Evolutionary conservation across 2,888 invertebrate species (phyloP).

Genomic region (Cheilosia soror): DNA sequence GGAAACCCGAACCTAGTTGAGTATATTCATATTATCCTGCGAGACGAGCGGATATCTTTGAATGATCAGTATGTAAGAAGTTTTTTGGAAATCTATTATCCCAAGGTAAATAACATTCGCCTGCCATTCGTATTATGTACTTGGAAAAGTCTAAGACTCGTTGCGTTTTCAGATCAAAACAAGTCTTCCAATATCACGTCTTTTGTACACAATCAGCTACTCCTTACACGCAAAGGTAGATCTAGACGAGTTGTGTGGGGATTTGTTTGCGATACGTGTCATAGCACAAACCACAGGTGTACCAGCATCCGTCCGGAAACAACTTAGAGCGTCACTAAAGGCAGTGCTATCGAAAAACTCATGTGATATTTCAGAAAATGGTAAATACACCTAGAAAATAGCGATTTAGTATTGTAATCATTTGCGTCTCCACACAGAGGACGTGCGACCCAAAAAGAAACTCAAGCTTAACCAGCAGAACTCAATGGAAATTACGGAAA

Average conservation of each 20-base stretch:
- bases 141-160: neutral
- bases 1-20: conserved; percentile 93
- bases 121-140: neutral
- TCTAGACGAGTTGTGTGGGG: conserved; percentile 83
- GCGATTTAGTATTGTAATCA: neutral
- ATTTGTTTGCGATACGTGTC: conserved; percentile 83
- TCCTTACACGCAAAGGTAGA: conserved; percentile 83
- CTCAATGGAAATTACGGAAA: conserved; percentile 61
- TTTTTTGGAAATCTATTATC: conserved; percentile 94
- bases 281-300: conserved; percentile 83
- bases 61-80: conserved; percentile 93
- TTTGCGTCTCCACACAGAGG: conserved; percentile 51
- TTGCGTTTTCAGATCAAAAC: conserved; percentile 79
- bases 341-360: conserved; percentile 81
- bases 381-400: conserved; percentile 71
- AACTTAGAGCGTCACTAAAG: conserved; percentile 82
- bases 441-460: conserved; percentile 76
- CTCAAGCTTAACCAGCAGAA: conserved; percentile 67
- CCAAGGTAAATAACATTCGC: conserved; percentile 87
- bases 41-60: conserved; percentile 94
- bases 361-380: conserved; percentile 80
- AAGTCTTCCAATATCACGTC: conserved; percentile 82
- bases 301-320: conserved; percentile 82
- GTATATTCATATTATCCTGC: conserved; percentile 94
- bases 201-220: conserved; percentile 83